Conservation (phyloP, 2,797 vertebrate species). For the Hypotaenidia okinawae region DNA sequence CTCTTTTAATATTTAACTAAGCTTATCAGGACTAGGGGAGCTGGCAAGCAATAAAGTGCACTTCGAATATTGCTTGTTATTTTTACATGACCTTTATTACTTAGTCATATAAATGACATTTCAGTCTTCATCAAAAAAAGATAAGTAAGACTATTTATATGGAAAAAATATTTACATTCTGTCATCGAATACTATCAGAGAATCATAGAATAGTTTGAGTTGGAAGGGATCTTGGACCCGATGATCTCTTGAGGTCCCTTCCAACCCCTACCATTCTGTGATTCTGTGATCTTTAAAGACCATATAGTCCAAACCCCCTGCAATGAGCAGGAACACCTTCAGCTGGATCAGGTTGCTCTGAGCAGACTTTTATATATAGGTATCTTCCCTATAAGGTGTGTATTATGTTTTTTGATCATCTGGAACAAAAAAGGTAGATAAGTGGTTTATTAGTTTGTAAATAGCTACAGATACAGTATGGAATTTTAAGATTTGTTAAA, state of each 20-base stretch:
- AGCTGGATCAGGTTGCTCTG: neutral
- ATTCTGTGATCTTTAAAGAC: too few relatives aligned
- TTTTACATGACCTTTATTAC: neutral
- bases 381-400: neutral
- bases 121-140: neutral
- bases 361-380: neutral
- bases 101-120: neutral
- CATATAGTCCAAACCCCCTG: too few relatives aligned
- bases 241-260: too few relatives aligned
- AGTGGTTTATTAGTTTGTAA: neutral
- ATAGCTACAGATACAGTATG: fast-evolving
- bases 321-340: too few relatives aligned
- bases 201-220: too few relatives aligned
- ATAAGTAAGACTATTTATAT: neutral
- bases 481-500: neutral
- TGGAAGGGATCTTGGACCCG: too few relatives aligned
- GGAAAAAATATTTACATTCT: neutral
- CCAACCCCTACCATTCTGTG: too few relatives aligned
- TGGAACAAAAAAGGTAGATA: neutral
- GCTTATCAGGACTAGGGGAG: neutral
- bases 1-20: slow-evolving; percentile 40
- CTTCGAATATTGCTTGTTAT: neutral
- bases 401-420: neutral
- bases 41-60: neutral
- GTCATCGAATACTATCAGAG: neutral